Evolutionary conservation across 2,888 invertebrate species (phyloP).

Genomic region (Pycnomerus fuliginosus): DNA sequence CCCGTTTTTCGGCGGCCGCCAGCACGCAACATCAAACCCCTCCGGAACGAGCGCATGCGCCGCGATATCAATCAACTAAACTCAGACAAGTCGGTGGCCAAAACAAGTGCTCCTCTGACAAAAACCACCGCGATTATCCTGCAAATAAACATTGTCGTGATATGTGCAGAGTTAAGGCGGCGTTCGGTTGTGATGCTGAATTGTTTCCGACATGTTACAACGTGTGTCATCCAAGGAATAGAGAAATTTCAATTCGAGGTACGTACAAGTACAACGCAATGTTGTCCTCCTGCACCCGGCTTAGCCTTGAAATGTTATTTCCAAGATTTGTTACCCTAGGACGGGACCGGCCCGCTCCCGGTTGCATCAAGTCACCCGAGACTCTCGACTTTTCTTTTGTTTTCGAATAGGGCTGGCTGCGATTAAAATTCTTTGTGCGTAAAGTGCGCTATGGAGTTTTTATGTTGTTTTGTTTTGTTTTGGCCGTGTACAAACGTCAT

Average conservation of each 20-base stretch:
- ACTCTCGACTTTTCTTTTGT: slow-evolving; percentile 7
- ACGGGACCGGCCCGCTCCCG: slow-evolving; percentile 26
- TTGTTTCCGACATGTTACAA: slow-evolving; percentile 23
- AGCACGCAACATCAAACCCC: slow-evolving; percentile 31
- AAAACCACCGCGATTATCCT: slow-evolving; percentile 33
- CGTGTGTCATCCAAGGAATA: slow-evolving; percentile 29
- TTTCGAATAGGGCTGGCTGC: slow-evolving; percentile 1
- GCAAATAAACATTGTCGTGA: slow-evolving; percentile 33
- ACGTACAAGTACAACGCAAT: slow-evolving; percentile 25
- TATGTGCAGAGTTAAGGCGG: slow-evolving; percentile 29
- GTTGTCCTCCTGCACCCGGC: slow-evolving; percentile 34
- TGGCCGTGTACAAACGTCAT: too few relatives aligned
- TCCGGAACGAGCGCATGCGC: slow-evolving; percentile 38
- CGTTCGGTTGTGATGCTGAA: slow-evolving; percentile 17
- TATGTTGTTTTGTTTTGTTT: too few relatives aligned
- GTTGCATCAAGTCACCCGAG: too few relatives aligned
- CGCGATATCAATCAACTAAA: slow-evolving; percentile 19
- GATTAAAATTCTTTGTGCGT: too few relatives aligned
- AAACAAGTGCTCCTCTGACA: slow-evolving; percentile 47
- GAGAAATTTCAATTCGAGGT: slow-evolving; percentile 28
- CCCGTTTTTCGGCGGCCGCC: slow-evolving; percentile 4
- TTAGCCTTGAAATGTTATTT: slow-evolving; percentile 41
- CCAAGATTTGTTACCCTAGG: slow-evolving; percentile 37
- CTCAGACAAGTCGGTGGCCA: slow-evolving; percentile 48
- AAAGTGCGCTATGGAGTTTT: too few relatives aligned